A percentile compares a stretch with the other conserved stretches of the same genome.
phyloP scores from a whole-genome alignment of 2,797 vertebrate genomes.

The Catharus ustulatus region DNA sequence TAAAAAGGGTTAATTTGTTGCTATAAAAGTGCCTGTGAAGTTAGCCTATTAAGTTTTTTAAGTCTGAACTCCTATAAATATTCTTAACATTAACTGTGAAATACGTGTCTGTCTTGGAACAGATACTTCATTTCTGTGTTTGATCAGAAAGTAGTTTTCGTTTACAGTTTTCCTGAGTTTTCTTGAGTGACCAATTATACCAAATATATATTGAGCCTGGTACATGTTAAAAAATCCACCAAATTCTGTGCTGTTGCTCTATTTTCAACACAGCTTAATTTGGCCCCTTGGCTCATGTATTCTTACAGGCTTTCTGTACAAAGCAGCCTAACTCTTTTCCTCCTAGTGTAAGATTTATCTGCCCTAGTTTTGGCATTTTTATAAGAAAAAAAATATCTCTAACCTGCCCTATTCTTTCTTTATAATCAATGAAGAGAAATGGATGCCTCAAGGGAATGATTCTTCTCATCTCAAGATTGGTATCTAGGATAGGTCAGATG shows the following conservation, averaged over 20 bases:
- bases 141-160: neutral
- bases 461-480: neutral
- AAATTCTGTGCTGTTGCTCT: neutral
- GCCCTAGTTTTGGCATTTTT: neutral
- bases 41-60: neutral
- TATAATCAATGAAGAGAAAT: neutral
- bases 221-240: neutral
- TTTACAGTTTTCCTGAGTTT: slow-evolving; percentile 1
- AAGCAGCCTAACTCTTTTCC: neutral
- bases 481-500: slow-evolving; percentile 12
- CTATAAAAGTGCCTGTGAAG: neutral
- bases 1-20: neutral
- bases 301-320: neutral
- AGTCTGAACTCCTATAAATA: neutral
- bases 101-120: neutral
- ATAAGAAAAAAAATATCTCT: neutral
- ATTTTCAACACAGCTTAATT: neutral
- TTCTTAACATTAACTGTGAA: neutral
- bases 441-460: neutral
- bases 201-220: neutral
- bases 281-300: neutral
- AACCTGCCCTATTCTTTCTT: neutral
- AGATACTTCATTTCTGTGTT: neutral
- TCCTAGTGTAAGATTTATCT: neutral
- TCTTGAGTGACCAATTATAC: neutral